Conservation (phyloP, 2,113 vertebrate species). For the Solea senegalensis region DNA sequence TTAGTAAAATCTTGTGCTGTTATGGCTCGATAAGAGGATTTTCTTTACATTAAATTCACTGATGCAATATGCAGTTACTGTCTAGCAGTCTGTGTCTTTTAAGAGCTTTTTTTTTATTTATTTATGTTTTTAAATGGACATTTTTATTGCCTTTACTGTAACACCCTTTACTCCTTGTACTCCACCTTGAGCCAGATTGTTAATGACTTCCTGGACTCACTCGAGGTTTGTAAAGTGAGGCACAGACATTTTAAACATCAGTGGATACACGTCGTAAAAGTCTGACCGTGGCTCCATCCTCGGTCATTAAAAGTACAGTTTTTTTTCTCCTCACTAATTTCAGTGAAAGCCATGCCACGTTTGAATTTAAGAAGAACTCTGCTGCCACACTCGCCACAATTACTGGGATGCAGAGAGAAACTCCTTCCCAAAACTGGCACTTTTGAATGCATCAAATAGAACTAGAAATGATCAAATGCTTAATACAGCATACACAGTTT, state of each 20-base stretch:
- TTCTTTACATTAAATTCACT: background rate
- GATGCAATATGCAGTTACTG: background rate
- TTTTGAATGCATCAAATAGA: conserved; percentile 24
- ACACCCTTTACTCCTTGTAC: background rate
- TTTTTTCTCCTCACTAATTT: conserved; percentile 26
- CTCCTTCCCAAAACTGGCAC: conserved; percentile 19
- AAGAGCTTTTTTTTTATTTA: background rate
- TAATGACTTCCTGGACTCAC: conserved; percentile 47
- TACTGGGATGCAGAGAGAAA: conserved; percentile 49
- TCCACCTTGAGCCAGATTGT: conserved; percentile 1
- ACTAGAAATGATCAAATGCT: conserved; percentile 27
- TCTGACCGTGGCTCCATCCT: conserved; percentile 31
- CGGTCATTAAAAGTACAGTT: conserved; percentile 38
- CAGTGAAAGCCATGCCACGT: conserved; percentile 38
- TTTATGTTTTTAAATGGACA: background rate
- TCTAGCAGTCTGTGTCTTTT: background rate
- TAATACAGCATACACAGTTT: conserved; percentile 28
- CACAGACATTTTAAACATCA: conserved; percentile 11
- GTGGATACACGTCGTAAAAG: conserved; percentile 20
- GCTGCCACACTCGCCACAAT: conserved; percentile 57
- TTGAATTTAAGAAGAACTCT: conserved; percentile 42
- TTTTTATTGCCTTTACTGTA: background rate
- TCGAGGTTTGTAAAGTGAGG: conserved; percentile 22
- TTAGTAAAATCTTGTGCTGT: no score
- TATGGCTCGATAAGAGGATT: background rate